Base-by-base conservation (phyloP, 2,113 vertebrate genomes). In the Sinocyclocheilus anshuiensis region DNA sequence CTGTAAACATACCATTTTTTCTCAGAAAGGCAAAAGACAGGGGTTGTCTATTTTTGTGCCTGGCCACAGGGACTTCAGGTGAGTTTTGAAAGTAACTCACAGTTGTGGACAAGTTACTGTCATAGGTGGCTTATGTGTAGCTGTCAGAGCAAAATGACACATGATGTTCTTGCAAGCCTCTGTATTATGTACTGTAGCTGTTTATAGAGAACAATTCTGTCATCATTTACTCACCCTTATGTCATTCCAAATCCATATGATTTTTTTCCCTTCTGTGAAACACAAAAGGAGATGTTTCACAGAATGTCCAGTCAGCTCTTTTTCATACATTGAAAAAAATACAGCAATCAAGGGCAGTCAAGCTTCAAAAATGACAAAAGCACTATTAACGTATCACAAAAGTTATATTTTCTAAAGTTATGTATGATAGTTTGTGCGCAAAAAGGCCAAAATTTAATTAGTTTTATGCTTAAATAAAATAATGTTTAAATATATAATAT, bases 21-120 rank as follows among this genome's bases (percentile, higher is more conserved):
- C 29, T 57, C 77, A 45, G 71, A 83, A 71, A 24, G 67, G 33
- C 15, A 24, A 16, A 82, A 83, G 84, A 42, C 22, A 81, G 83
- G 87, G 77, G 53, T 71, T 55, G 81, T 55, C 65, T 81, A 75
- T 82, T 86, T 61, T 83, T 39, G 39, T 75, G 42, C 9, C 18
- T 53, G 55, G 69, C 57, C 79, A 16, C 36, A 61, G 71, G 71
- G 33, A 36, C 33, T 61, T 36, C 4, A 71, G 81, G 26, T 71
- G 79, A 67, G n/a, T 53, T 53, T 53, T 69, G 26, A 82, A 71
- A 71, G 18, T 22, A 53, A 71, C 11, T 55, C 81, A 71, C 81
- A 71, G 63, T 53, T 55, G 61, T 69, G 48, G 48, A 71, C 26
- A 71, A 71, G 71, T 83, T 71, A 71, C 26, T 83, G 63, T 83